Evolutionary conservation across 1,140 invertebrate genomes (phyloP).

Genomic region (Cecropterus lyciades): DNA sequence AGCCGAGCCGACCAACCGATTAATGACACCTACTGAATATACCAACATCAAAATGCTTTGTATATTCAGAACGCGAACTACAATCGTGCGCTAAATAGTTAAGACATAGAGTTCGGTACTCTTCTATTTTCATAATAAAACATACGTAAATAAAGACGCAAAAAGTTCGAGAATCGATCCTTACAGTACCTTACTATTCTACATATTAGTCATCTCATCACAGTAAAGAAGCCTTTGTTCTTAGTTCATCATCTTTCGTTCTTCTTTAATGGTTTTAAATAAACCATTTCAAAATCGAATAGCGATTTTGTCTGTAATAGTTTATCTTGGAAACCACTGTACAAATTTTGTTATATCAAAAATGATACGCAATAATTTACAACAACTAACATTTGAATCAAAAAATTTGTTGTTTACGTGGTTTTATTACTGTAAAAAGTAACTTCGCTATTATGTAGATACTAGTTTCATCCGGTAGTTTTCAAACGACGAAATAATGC

Average conservation of each 20-base stretch:
- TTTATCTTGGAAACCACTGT: too few relatives aligned
- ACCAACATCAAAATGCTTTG: not conserved
- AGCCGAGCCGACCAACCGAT: not conserved
- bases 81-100: conserved; percentile 44
- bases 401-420: too few relatives aligned
- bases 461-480: too few relatives aligned
- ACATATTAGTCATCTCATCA: not conserved
- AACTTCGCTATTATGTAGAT: too few relatives aligned
- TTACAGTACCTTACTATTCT: conserved; percentile 1
- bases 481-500: too few relatives aligned
- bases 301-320: not conserved
- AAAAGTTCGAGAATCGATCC: not conserved
- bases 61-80: conserved; percentile 43
- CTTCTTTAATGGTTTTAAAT: too few relatives aligned
- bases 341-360: too few relatives aligned
- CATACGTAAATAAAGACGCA: conserved; percentile 3
- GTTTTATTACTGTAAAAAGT: too few relatives aligned
- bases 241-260: too few relatives aligned
- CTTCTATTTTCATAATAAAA: conserved; percentile 18
- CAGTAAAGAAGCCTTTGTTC: not conserved
- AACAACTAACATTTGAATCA: too few relatives aligned
- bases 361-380: too few relatives aligned
- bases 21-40: conserved; percentile 3
- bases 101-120: conserved; percentile 24
- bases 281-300: too few relatives aligned